phyloP scores from a whole-genome alignment of 2,113 vertebrate genomes.

The Rattus rattus region DNA sequence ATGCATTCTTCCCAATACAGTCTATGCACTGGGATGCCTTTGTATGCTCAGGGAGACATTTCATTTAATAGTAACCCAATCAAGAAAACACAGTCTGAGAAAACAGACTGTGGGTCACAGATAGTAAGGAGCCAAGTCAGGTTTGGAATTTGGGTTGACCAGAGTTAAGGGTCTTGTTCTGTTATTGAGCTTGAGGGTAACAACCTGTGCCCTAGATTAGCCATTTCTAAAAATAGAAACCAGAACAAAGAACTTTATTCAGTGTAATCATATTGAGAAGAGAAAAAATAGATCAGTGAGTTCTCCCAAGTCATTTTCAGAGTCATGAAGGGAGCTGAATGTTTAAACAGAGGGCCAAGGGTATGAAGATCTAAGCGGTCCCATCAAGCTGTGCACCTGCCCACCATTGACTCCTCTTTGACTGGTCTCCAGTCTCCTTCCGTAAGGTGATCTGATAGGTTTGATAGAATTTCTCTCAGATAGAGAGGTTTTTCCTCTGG shows the following conservation, averaged over 20 bases:
- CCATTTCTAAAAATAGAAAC: not conserved
- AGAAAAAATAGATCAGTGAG: not conserved
- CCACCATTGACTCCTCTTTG: not conserved
- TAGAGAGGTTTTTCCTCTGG: not conserved
- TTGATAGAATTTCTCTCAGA: not conserved
- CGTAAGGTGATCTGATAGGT: not conserved
- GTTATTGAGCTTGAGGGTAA: not conserved
- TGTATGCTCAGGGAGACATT: not conserved
- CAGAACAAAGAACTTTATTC: not conserved
- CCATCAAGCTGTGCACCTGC: not conserved
- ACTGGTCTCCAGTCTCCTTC: not conserved
- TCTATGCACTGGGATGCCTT: not conserved
- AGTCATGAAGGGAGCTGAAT: not conserved
- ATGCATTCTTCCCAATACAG: not conserved
- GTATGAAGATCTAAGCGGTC: not conserved
- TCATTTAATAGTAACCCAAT: not conserved
- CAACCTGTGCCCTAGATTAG: not conserved
- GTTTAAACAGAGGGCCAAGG: not conserved
- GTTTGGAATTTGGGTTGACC: not conserved
- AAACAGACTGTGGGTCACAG: not conserved
- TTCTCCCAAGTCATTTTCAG: not conserved
- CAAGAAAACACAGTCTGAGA: not conserved
- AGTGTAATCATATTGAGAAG: not conserved
- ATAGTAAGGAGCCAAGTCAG: not conserved
- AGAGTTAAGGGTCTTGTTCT: not conserved